Evolutionary conservation across 2,797 vertebrate genomes (phyloP).

Genomic region (Melanotaenia pygmaea): DNA sequence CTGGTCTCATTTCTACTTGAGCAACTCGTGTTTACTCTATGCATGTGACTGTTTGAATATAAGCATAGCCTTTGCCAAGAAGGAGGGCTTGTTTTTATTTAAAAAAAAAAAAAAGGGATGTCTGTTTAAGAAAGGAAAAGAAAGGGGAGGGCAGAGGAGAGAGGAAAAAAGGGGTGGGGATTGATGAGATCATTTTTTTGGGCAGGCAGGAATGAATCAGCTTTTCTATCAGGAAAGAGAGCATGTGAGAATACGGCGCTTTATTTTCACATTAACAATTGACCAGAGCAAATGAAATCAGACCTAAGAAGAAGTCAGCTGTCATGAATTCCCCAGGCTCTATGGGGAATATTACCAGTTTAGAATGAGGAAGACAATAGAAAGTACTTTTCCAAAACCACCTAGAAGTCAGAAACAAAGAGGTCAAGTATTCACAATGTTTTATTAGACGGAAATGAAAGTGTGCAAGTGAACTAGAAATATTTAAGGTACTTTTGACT

Average conservation of each 20-base stretch:
- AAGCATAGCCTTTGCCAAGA: constrained; percentile 47
- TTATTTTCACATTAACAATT: constrained; percentile 38
- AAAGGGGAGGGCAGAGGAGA: constrained; percentile 17
- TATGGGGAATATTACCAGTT: not conserved
- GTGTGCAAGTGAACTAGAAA: not conserved
- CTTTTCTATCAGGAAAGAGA: constrained; percentile 68
- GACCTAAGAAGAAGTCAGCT: constrained; percentile 44
- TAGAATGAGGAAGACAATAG: not conserved
- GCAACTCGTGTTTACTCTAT: constrained; percentile 3
- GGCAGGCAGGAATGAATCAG: constrained; percentile 79
- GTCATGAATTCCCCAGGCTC: not conserved
- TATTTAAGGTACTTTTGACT: too few relatives aligned
- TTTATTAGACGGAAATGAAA: not conserved
- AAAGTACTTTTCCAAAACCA: too few relatives aligned
- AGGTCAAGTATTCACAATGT: not conserved
- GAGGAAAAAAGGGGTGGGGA: constrained; percentile 37
- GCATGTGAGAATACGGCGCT: constrained; percentile 11
- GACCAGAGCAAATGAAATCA: constrained; percentile 24
- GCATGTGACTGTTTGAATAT: constrained; percentile 61
- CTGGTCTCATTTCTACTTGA: constrained; percentile 1
- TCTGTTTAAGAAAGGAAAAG: constrained; percentile 63
- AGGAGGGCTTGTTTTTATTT: constrained; percentile 81
- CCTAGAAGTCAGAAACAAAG: too few relatives aligned
- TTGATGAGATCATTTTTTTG: constrained; percentile 80
- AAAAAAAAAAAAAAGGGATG: constrained; percentile 77